These are phyloP conservation scores for Bothrops alternatus DNA, from an alignment of 2,797 vertebrate species.

Conservation along the genomic window DNA sequence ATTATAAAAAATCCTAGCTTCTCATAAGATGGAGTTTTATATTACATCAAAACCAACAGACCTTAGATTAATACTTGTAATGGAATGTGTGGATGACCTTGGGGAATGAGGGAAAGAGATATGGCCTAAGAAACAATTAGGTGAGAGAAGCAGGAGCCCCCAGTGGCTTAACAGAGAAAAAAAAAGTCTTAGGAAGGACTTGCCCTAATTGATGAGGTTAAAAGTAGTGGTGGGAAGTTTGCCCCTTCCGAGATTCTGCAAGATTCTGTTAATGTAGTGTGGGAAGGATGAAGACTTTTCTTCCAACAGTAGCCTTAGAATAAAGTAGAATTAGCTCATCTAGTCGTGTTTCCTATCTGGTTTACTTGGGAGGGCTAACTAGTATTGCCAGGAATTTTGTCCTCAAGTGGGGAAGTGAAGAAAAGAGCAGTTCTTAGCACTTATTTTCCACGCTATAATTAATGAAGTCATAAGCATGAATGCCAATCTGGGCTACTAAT, in stretches of 20 bases:
- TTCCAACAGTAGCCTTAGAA: neutral
- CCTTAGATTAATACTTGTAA: neutral
- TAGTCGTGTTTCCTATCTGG: neutral
- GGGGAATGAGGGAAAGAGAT: neutral
- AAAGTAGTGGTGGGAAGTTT: neutral
- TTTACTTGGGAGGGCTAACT: neutral
- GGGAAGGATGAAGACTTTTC: too few relatives aligned
- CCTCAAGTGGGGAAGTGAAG: neutral
- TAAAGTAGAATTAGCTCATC: neutral
- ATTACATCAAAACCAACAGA: neutral
- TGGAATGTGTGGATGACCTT: neutral
- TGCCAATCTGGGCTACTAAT: neutral
- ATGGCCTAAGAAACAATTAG: neutral
- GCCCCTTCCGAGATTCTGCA: neutral
- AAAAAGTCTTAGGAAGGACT: neutral
- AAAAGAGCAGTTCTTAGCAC: neutral
- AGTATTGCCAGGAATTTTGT: neutral
- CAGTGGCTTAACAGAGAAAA: neutral
- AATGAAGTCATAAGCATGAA: neutral
- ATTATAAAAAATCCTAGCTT: neutral
- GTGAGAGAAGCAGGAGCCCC: neutral
- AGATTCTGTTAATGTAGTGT: neutral
- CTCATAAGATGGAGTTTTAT: neutral
- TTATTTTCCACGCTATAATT: neutral
- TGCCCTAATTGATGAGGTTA: neutral